Conservation (phyloP, 2,797 vertebrate genomes). For the Linurgus olivaceus region DNA sequence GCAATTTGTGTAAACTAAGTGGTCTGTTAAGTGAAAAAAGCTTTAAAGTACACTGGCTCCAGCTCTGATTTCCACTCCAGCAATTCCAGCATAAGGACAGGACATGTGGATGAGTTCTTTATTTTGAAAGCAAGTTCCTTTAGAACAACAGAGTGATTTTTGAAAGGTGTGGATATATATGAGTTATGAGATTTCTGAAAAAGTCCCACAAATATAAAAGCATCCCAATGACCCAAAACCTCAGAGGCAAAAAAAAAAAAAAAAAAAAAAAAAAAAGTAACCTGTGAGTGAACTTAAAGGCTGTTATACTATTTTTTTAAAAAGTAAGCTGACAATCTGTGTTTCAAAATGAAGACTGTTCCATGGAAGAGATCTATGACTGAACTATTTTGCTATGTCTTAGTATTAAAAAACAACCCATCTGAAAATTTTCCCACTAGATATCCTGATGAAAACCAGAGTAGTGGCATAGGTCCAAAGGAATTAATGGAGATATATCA, state of each 20-base stretch:
- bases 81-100: background rate
- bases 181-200: constrained; percentile 51
- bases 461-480: background rate
- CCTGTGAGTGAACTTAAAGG: constrained; percentile 28
- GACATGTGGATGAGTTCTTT: constrained; percentile 39
- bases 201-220: background rate
- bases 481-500: constrained; percentile 17
- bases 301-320: background rate
- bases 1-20: constrained; percentile 43
- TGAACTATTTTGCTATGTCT: background rate
- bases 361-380: background rate
- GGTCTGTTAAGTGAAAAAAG: constrained; percentile 19
- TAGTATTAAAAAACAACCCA: background rate
- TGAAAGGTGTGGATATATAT: constrained; percentile 17
- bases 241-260: background rate
- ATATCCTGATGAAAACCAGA: constrained; percentile 35
- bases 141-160: constrained; percentile 27
- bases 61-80: constrained; percentile 11
- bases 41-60: constrained; percentile 11
- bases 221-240: constrained; percentile 2
- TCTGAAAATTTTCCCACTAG: background rate
- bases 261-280: background rate
- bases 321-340: constrained; percentile 17
- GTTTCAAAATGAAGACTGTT: constrained; percentile 21
- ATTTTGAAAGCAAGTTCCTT: constrained; percentile 40